Base-by-base conservation (phyloP, 2,888 invertebrate species). In the Drepanosiphum platanoidis region DNA sequence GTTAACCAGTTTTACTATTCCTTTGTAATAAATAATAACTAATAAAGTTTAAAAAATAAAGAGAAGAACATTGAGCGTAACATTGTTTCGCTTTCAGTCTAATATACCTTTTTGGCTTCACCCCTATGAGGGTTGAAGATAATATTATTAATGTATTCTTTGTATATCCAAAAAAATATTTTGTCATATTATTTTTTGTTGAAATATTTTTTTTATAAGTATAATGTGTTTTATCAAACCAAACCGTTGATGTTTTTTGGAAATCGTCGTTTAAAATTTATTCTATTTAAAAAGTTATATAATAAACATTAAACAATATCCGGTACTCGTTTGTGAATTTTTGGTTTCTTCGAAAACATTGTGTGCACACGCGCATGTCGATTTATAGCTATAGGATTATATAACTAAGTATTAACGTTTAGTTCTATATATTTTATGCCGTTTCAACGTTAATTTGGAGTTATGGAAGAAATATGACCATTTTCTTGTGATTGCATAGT, bases 361-460 rank as follows among this genome's bases (percentile, higher is more conserved):
- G 15, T 30, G 36, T 58, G 36, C 30, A 79, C 61, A 27, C 15
- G 30, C 34, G 34, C 61, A 42, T 34, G 18, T 30, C 52, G 8
- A 58, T 61, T 68, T 58, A 58, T 30, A 32, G 61, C n/a, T 13
- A 1, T 36, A 70, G 9, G 1, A 32, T 58, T 58, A 22, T 22
- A 2, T 7, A 22, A 15, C 15, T 7, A 2, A 42, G 42, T 9
- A 18, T 8, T 9, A 22, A 13, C n/a, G 22, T 70, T 34, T 30
- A 39, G 39, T 58, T 81, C 27, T 39, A 0, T n/a, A 58, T 72
- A 61, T 61, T 81, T 81, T 81, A 81, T 61, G 13, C 15, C n/a
- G 15, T 72, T 81, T 71, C 32, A 3, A 42, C 30, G 81, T 61
- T 30, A 71, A 30, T 81, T 58, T 70, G 18, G 39, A 68, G 27